Base-by-base conservation (phyloP, 1,140 invertebrate species). In the Phocides pigmalion region DNA sequence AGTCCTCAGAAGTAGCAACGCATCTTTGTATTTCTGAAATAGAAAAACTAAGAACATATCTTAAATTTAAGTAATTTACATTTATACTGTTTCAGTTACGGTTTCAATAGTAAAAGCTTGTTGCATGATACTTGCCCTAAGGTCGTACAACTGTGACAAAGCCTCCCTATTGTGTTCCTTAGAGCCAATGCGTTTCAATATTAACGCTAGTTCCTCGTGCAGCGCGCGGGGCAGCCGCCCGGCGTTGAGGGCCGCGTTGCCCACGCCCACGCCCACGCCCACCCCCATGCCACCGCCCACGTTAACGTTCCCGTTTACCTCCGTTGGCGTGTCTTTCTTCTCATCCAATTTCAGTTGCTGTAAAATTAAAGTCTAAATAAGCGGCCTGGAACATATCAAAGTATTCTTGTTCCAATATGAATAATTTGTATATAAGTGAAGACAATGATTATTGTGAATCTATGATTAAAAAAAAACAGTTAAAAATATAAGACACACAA, bases 101-200 rank as follows among this genome's bases (percentile, higher is more conserved):
- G n/a, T n/a, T n/a, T n/a, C n/a, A n/a, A n/a, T 22, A 22, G 20
- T 3, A 22, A 22, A 22, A 3, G 5, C 5, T 2, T 22, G 5
- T 22, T 22, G 20, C 5, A 3, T 22, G 5, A 28, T 8, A 74
- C 70, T 51, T 47, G 93, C 93, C 81, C 93, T 87, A 79, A 98
- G 97, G 67, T 98, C 97, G 79, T 98, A 98, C 4, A 99, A 89
- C 74, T 98, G 95, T 61, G 94, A 93, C 25, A 99, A 90, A 25
- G 97, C 98, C 82, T 98, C 97, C 87, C 96, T 95, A 1, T 96
- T 97, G 67, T 97, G 96, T 70, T 98, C 96, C 82, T 97, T 97
- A 11, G 95, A 96, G 16, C 97, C 97, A 72, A 99, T 98, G 75
- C 98, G 96, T 82, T 97, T 97, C 74, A 99, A 97, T 77, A 99